Percentiles rank a stretch among this genome's conserved stretches.
Evolutionary conservation across 2,797 vertebrate genomes (phyloP).

Genomic region (Rhinophrynus dorsalis): DNA sequence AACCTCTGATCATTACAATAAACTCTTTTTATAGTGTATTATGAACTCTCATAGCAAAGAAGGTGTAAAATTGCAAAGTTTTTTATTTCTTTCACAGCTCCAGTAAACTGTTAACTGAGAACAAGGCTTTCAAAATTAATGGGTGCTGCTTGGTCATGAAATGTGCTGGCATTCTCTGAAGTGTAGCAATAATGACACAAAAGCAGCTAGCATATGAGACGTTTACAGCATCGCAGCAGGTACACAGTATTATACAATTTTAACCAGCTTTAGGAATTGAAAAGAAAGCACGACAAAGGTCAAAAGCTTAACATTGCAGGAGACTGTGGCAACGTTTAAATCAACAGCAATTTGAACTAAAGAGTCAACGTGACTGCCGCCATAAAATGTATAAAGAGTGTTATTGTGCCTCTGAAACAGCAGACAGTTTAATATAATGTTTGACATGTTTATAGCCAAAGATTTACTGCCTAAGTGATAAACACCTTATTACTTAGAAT

Average conservation of each 20-base stretch:
- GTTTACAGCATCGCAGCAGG: slow-evolving; percentile 60
- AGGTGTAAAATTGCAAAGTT: slow-evolving; percentile 10
- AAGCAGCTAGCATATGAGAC: slow-evolving; percentile 44
- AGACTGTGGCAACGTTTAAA: slow-evolving; percentile 65
- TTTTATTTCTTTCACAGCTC: neutral
- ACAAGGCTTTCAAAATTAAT: too few species aligned
- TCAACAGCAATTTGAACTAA: slow-evolving; percentile 69
- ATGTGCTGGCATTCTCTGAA: slow-evolving; percentile 43
- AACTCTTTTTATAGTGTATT: too few species aligned
- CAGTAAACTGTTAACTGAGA: slow-evolving; percentile 32
- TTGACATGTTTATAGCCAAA: slow-evolving; percentile 73
- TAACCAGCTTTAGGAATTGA: slow-evolving; percentile 66
- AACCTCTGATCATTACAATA: too few species aligned
- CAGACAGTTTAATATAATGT: slow-evolving; percentile 72
- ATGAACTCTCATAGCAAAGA: too few species aligned
- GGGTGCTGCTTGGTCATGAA: slow-evolving; percentile 43
- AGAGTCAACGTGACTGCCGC: slow-evolving; percentile 65
- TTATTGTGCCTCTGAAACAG: slow-evolving; percentile 68
- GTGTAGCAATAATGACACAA: slow-evolving; percentile 45
- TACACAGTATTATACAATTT: slow-evolving; percentile 63
- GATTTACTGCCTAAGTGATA: slow-evolving; percentile 75
- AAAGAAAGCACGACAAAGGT: slow-evolving; percentile 66
- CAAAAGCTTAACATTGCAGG: slow-evolving; percentile 69
- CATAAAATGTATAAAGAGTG: slow-evolving; percentile 68
- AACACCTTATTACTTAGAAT: slow-evolving; percentile 76